Base-by-base conservation (phyloP, 2,113 vertebrate genomes). In the Corvus cornix region DNA sequence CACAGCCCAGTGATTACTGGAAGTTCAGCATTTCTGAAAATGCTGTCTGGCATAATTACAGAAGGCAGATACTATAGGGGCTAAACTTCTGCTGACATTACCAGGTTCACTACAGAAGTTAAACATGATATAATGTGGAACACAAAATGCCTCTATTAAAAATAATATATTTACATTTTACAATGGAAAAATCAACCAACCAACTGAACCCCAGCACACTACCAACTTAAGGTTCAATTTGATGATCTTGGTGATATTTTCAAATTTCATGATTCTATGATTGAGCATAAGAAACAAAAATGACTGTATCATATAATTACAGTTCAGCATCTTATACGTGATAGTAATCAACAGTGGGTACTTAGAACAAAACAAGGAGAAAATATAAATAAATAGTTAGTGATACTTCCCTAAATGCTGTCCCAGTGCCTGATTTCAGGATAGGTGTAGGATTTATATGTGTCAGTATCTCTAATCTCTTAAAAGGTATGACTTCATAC, bases 1-100 rank as follows among this genome's bases (percentile, higher is more conserved):
- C 18, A 64, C 24, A 66, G 10, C 20, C 16, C 33, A 78, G 9
- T 43, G 60, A 51, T 44, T 89, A 81, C 33, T 82, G 48, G 48
- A 82, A 89, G 19, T 84, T 93, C 84, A 91, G 19, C 7, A 48
- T 84, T 89, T 48, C 74, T 82, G 58, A 87, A 91, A 93, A 84
- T 64, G 24, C 30, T 82, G 11, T 39, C 35, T 87, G 53, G 10
- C 31, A 56, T 78, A 75, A 82, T 60, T 72, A 60, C 26, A 85
- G 41, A 75, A 72, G 11, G 28, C 20, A 75, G 24, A 82, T 16
- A 33, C 19, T 63, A 3, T 18, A 44, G 39, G 37, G 31, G 24
- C 7, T 82, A 41, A 91, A 89, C 14, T 95, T 87, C 23, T 81
- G 81, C 23, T 93, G 56, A 79, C 19, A 14, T 55, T 75, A 59